A percentile compares a stretch with the other conserved stretches of the same genome.
Evolutionary conservation across 2,113 vertebrate species (phyloP).

Genomic region (Bothrops jararaca): DNA sequence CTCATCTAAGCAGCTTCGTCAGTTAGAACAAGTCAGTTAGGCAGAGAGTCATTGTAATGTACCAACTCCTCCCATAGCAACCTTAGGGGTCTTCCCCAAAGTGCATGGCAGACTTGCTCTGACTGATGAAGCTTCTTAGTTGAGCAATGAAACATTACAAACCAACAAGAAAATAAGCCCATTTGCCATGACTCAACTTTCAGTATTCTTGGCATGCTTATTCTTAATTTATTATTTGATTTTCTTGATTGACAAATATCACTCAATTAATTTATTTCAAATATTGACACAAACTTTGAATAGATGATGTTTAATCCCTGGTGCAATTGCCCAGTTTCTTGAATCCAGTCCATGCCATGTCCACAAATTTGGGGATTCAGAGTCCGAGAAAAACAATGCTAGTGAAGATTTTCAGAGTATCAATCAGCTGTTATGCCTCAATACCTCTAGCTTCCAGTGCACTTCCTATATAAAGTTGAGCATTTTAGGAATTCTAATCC

Average conservation of each 20-base stretch:
- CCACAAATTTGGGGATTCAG: neutral
- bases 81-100: neutral
- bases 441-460: neutral
- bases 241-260: neutral
- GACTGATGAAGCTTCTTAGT: neutral
- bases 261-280: neutral
- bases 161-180: neutral
- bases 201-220: neutral
- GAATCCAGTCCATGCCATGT: neutral
- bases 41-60: neutral
- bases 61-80: neutral
- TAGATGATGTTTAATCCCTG: neutral
- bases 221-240: neutral
- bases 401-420: neutral
- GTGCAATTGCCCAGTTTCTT: neutral
- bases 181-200: neutral
- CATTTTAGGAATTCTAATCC: neutral
- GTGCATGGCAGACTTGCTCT: neutral
- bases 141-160: neutral
- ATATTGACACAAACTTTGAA: neutral
- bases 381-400: neutral
- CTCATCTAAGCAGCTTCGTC: neutral
- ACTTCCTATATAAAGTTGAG: neutral
- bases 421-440: neutral
- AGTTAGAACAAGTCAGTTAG: neutral